These are phyloP conservation scores for Sympetrum striolatum DNA, from an alignment of 2,888 invertebrate genomes.

Conservation along the genomic window DNA sequence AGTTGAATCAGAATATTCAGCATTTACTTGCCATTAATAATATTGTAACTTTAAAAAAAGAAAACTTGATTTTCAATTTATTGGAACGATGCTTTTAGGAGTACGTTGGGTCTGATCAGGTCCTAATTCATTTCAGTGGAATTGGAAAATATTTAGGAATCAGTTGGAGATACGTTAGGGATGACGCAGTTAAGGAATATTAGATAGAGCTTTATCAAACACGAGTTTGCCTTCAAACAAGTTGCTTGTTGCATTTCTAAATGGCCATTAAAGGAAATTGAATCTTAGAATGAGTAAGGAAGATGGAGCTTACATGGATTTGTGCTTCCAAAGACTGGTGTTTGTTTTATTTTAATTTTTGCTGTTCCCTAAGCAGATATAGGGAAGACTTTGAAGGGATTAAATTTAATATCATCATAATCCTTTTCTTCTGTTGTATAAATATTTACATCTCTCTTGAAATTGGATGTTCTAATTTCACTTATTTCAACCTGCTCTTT, in stretches of 20 bases:
- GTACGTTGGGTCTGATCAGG: background rate
- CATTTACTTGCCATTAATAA: background rate
- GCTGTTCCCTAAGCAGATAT: background rate
- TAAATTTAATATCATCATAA: background rate
- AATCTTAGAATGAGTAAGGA: conserved; percentile 1
- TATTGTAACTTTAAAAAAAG: background rate
- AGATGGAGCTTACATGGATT: conserved; percentile 30
- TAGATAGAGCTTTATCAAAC: conserved; percentile 34
- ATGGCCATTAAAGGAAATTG: background rate
- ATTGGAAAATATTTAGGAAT: background rate
- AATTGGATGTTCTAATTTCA: background rate
- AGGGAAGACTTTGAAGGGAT: background rate
- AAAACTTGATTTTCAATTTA: background rate
- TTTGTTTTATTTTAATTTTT: background rate
- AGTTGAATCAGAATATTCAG: background rate
- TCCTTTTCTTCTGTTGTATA: conserved; percentile 22
- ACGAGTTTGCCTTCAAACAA: conserved; percentile 37
- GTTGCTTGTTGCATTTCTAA: conserved; percentile 23
- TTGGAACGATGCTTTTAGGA: background rate
- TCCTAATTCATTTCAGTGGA: background rate
- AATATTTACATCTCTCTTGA: conserved; percentile 2
- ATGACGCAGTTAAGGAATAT: background rate
- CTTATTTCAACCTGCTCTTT: background rate
- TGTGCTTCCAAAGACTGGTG: conserved; percentile 39
- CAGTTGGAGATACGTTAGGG: conserved; percentile 6